Base-by-base conservation (phyloP, 2,113 vertebrate genomes). In the Hemicordylus capensis region DNA sequence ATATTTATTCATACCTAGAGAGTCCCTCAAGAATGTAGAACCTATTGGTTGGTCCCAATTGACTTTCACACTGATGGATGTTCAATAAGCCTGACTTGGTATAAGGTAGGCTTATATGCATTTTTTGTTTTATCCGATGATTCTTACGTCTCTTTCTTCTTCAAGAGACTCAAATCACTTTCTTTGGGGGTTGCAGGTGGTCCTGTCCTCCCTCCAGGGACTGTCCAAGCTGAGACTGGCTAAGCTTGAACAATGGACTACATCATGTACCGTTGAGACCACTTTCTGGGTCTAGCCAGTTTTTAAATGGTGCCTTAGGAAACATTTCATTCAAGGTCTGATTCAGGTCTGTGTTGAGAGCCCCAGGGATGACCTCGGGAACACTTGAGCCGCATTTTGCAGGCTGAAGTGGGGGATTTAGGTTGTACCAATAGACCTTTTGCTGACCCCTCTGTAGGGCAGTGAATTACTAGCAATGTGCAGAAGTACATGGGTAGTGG, bases 401-500 rank as follows among this genome's bases (percentile, higher is more conserved):
- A 80, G 59, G 17, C 72, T 44, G 74, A 72, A 91, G 85, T 44
- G 80, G 83, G 54, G 81, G 67, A 24, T 88, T 89, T 28, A 20
- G 44, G 69, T 9, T 66, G 54, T 63, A 39, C 73, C 84, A 72
- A 17, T 39, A 79, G 85, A 20, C 74, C 63, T 63, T 24, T 77
- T 61, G 37, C 86, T 61, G 83, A 46, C 79, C 66, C 89, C 76
- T 88, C 85, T 67, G n/a, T 0, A n/a, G n/a, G 34, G 70, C 76
- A 85, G 85, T 77, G 69, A 48, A 69, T 84, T 86, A 67, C 86
- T 48, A 79, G 37, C 0, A 26, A 58, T 46, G 70, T 46, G 28
- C 51, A 19, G 0, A 2, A 73, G 4, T 22, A 26, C 6, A 26
- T 87, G 48, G 67, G 73, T 54, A 1, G 75, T 74, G 84, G 39